Evolutionary conservation across 2,113 vertebrate genomes (phyloP).

Genomic region (Tenebrosternarchus preto): DNA sequence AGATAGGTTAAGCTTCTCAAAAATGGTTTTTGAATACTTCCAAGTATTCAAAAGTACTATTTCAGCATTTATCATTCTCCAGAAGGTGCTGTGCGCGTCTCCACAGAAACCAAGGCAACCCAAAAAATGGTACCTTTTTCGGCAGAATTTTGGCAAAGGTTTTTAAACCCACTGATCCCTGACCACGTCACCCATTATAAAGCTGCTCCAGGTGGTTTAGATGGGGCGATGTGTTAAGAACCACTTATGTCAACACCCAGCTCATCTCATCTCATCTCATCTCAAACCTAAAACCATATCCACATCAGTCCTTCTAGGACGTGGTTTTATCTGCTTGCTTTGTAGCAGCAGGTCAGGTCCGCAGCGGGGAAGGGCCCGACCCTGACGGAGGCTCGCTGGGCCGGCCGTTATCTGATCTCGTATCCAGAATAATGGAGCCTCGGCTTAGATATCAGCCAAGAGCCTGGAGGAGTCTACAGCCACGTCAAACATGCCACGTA

Average conservation of each 20-base stretch:
- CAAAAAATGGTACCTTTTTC: too few species aligned
- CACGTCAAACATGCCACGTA: constrained; percentile 4
- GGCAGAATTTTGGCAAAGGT: too few species aligned
- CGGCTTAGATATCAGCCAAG: neutral
- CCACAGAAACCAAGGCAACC: too few species aligned
- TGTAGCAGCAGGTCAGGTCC: neutral
- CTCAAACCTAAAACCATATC: neutral
- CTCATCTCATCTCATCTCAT: too few species aligned
- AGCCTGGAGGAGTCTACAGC: neutral
- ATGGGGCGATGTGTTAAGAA: neutral
- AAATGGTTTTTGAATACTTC: too few species aligned
- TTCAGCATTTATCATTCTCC: too few species aligned
- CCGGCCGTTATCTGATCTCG: neutral
- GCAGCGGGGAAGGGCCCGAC: constrained; percentile 24
- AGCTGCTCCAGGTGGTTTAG: neutral
- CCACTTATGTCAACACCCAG: neutral
- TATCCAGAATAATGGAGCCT: neutral
- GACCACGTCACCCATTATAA: neutral
- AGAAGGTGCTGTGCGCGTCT: too few species aligned
- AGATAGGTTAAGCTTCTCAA: too few species aligned
- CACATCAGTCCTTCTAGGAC: neutral
- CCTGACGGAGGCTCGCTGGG: constrained; percentile 17
- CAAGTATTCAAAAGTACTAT: too few species aligned
- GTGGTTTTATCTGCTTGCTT: neutral
- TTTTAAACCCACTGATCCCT: too few species aligned